Percentiles rank a stretch among this genome's conserved stretches.
Evolutionary conservation across 2,888 invertebrate species (phyloP).

Genomic region (Odontocerum albicorne): DNA sequence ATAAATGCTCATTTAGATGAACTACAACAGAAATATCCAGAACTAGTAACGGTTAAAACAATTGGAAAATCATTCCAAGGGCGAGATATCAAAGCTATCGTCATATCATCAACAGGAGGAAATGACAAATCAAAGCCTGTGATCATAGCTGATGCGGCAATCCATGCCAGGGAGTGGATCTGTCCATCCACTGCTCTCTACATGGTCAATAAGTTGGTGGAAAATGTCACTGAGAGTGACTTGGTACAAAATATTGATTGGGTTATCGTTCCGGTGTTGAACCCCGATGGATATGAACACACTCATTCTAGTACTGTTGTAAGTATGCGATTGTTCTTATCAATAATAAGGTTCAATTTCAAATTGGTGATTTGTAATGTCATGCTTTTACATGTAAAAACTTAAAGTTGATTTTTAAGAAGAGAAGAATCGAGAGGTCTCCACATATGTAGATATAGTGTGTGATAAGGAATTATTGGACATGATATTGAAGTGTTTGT

Average conservation of each 20-base stretch:
- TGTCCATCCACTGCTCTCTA: constrained; percentile 66
- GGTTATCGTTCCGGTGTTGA: constrained; percentile 65
- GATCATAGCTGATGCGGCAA: constrained; percentile 62
- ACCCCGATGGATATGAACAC: constrained; percentile 73
- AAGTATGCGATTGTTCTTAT: too few species aligned
- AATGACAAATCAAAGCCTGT: constrained; percentile 53
- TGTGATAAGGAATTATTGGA: too few species aligned
- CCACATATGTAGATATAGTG: too few species aligned
- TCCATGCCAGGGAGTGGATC: constrained; percentile 73
- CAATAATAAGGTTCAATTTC: too few species aligned
- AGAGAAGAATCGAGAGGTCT: too few species aligned
- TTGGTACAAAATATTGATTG: constrained; percentile 65
- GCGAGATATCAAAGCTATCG: constrained; percentile 57
- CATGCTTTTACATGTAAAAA: too few species aligned
- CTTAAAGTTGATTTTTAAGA: too few species aligned
- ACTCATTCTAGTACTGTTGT: constrained; percentile 44
- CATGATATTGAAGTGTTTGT: too few species aligned
- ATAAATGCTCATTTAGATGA: constrained; percentile 54
- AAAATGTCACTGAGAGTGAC: constrained; percentile 55
- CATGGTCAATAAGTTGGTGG: constrained; percentile 64
- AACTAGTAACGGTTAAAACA: constrained; percentile 51
- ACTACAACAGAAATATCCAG: constrained; percentile 49
- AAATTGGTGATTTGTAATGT: too few species aligned
- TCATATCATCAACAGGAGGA: constrained; percentile 58
- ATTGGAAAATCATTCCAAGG: constrained; percentile 61